Evolutionary conservation across 2,113 vertebrate genomes (phyloP).

Genomic region (Canis aureus): DNA sequence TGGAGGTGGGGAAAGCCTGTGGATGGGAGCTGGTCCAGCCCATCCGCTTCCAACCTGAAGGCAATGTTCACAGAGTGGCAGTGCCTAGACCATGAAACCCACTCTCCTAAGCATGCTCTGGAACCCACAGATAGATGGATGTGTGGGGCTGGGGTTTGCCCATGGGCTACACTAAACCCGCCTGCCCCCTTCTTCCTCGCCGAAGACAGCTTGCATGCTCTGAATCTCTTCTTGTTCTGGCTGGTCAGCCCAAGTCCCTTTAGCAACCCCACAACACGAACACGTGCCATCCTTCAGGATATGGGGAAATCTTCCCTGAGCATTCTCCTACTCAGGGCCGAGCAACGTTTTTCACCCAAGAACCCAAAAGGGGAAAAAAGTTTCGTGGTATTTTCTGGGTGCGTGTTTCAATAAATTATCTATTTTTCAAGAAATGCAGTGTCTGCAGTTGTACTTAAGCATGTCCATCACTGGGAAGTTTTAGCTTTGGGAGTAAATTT

Average conservation of each 20-base stretch:
- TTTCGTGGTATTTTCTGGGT: background rate
- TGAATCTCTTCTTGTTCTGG: background rate
- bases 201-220: background rate
- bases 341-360: background rate
- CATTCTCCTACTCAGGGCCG: background rate
- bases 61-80: background rate
- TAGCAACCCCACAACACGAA: background rate
- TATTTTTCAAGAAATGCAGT: background rate
- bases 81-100: background rate
- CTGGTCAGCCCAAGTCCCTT: background rate
- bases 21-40: background rate
- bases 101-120: background rate
- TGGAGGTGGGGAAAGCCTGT: background rate
- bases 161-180: background rate
- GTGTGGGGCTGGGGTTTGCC: background rate
- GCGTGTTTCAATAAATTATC: background rate
- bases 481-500: background rate
- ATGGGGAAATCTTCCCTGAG: background rate
- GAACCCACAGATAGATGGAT: background rate
- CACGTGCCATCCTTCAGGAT: no score
- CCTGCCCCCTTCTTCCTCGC: background rate
- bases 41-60: background rate
- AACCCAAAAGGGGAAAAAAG: background rate
- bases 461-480: background rate
- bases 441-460: background rate